phyloP scores from a whole-genome alignment of 1,140 invertebrate species.

The Drepana arcuata region DNA sequence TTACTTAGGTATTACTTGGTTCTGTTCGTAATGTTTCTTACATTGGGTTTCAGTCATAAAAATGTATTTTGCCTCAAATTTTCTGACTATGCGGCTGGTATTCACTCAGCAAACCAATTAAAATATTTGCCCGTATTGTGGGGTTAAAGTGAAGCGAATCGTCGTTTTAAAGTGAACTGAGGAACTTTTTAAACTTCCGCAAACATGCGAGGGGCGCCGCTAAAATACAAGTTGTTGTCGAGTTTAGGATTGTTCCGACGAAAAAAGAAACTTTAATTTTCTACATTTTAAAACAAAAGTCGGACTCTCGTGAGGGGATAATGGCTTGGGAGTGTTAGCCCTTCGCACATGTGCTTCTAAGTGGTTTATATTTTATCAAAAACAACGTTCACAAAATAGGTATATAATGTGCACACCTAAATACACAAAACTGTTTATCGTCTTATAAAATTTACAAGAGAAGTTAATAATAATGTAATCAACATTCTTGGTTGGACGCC shows the following conservation, averaged over 20 bases:
- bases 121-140: slow-evolving; percentile 48
- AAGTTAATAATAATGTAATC: too few species aligned
- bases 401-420: too few species aligned
- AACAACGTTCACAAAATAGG: too few species aligned
- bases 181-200: slow-evolving; percentile 61
- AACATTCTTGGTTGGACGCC: too few species aligned
- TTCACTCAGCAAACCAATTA: slow-evolving; percentile 37
- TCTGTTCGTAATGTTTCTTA: too few species aligned
- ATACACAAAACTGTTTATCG: too few species aligned
- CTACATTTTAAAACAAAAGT: slow-evolving; percentile 62
- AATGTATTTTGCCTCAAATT: slow-evolving; percentile 7
- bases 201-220: slow-evolving; percentile 56
- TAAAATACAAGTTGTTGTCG: slow-evolving; percentile 61
- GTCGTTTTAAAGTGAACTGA: slow-evolving; percentile 38
- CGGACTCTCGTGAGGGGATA: slow-evolving; percentile 32
- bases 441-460: too few species aligned
- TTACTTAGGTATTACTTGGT: too few species aligned
- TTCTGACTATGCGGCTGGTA: slow-evolving; percentile 6
- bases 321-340: slow-evolving; percentile 46
- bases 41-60: too few species aligned
- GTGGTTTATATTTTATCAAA: too few species aligned
- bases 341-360: slow-evolving; percentile 6
- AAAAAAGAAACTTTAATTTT: slow-evolving; percentile 68
- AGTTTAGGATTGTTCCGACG: slow-evolving; percentile 60
- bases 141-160: slow-evolving; percentile 44